Base-by-base conservation (phyloP, 2,113 vertebrate species). In the Halichoeres trimaculatus region DNA sequence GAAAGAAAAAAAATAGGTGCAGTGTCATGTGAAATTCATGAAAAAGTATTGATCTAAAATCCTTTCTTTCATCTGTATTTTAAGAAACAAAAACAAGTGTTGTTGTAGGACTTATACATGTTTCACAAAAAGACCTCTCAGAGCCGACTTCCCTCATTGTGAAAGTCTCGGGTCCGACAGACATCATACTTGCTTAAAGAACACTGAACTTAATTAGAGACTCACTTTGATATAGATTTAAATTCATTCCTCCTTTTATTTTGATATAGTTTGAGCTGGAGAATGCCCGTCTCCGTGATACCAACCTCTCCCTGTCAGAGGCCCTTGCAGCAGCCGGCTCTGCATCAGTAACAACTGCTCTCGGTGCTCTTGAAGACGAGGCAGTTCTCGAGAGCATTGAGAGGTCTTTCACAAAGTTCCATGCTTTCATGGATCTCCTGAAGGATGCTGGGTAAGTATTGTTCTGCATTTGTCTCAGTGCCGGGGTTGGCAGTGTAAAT, bases 401-500 rank as follows among this genome's bases (percentile, higher is more conserved):
- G 87, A 95, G 78, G 19, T 97, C 97, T 38, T 99, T 99, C 41
- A 93, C 88, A 66, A 99, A 99, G 90, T 99, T 99, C 76, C 96
- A 99, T 40, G 96, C 96, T 43, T 99, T 99, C 90, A 93, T 99
- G 88, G 97, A 99, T 88, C 96, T 98, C 59, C 95, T 99, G 76
- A 96, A 94, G 89, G 97, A 98, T 81, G 97, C 98, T 62, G 97
- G 98, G 98, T 98, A 90, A 34, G 94, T 84, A 16, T 12, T 43
- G 4, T 23, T 16, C 53, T 41, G 20, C 3, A n/a, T 62, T 51
- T 65, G 2, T 43, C 8, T 62, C 62, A n/a, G n/a, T 7, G 17
- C 0, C 57, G 19, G 2, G 13, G 2, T 0, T 4, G 20, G 47
- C 2, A 22, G 1, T 34, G 47, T 1, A 53, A 61, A 50, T 8